These are phyloP conservation scores for Hemaris fuciformis DNA, from an alignment of 2,888 invertebrate species.

Conservation along the genomic window DNA sequence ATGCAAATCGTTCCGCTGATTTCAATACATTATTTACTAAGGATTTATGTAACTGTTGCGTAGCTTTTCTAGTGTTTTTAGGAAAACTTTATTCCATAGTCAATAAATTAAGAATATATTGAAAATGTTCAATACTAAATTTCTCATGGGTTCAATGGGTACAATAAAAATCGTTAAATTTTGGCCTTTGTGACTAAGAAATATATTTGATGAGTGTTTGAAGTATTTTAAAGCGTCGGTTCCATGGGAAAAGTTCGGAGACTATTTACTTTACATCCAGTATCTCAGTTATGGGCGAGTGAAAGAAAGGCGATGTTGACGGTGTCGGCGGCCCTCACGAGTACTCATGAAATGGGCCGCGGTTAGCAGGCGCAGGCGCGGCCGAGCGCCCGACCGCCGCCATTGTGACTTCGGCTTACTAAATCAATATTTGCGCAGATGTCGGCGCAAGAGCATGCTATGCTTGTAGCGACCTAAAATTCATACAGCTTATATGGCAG, in stretches of 20 bases:
- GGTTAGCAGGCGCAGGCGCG: slow-evolving; percentile 30
- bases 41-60: no score
- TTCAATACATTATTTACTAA: no score
- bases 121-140: neutral
- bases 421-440: slow-evolving; percentile 82
- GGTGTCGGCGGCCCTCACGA: slow-evolving; percentile 33
- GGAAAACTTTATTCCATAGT: no score
- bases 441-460: slow-evolving; percentile 79
- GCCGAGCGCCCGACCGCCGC: slow-evolving; percentile 43
- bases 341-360: slow-evolving; percentile 34
- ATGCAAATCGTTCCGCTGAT: no score
- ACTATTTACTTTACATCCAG: slow-evolving; percentile 48
- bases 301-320: slow-evolving; percentile 47
- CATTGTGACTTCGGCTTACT: slow-evolving; percentile 75
- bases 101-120: neutral
- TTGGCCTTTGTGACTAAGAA: neutral
- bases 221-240: slow-evolving; percentile 7
- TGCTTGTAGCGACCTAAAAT: slow-evolving; percentile 80
- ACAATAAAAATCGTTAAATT: neutral
- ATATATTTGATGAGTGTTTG: neutral
- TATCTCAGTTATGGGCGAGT: slow-evolving; percentile 42
- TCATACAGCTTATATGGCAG: slow-evolving; percentile 81
- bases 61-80: no score
- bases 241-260: slow-evolving; percentile 42
- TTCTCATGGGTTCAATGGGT: no score